Conservation (phyloP, 2,888 invertebrate species). For the Horisme vitalbata region DNA sequence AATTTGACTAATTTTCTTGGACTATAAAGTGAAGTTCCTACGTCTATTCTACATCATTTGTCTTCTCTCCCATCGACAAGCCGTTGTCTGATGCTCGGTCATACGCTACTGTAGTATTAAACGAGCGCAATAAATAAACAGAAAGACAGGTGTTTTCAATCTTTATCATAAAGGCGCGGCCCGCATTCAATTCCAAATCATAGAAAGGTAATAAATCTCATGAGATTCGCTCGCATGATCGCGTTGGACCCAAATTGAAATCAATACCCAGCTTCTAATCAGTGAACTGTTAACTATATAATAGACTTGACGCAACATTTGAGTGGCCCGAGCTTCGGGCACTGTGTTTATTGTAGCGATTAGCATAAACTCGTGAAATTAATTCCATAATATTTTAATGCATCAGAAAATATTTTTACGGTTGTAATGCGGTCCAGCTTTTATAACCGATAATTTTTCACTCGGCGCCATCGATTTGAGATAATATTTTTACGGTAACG, state of each 20-base stretch:
- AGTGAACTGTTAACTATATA: conserved; percentile 52
- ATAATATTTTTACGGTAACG: conserved; percentile 13
- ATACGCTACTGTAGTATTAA: too few species aligned
- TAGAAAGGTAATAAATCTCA: conserved; percentile 31
- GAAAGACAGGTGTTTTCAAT: conserved; percentile 20
- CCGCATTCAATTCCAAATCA: conserved; percentile 24
- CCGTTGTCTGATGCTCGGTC: too few species aligned
- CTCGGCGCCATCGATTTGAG: conserved; percentile 12
- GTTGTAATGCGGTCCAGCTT: conserved; percentile 17
- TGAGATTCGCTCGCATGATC: conserved; percentile 23
- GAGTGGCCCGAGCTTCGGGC: conserved; percentile 12
- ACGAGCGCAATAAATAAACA: conserved; percentile 10
- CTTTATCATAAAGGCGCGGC: conserved; percentile 26
- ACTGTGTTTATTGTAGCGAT: conserved; percentile 18
- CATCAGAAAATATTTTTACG: conserved; percentile 14
- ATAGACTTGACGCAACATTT: conserved; percentile 32
- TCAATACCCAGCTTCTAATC: conserved; percentile 48
- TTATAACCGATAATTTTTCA: conserved; percentile 15
- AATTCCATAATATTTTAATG: conserved; percentile 10
- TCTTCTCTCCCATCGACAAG: too few species aligned
- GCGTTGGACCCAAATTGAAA: conserved; percentile 42
- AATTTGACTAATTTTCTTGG: too few species aligned
- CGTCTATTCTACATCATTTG: too few species aligned
- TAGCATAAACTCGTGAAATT: conserved; percentile 27
- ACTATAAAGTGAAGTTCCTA: too few species aligned